Base-by-base conservation (phyloP, 2,797 vertebrate species). In the Syngnathus acus region DNA sequence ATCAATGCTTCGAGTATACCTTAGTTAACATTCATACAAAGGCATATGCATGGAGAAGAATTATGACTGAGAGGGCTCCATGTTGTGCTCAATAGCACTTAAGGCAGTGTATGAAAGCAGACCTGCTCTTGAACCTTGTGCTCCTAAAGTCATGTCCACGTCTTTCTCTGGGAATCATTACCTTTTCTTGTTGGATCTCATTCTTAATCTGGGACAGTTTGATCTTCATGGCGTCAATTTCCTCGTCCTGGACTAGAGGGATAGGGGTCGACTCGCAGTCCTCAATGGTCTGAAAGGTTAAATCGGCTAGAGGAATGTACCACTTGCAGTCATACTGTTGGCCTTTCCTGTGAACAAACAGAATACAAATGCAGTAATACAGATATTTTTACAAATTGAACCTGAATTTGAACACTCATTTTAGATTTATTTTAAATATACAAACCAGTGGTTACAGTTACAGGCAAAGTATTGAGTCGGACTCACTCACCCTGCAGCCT, bases 241-340 rank as follows among this genome's bases (percentile, higher is more conserved):
- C 95, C 80, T 98, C 95, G 0, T 97, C 95, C 13, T 93, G 93
- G 72, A 95, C 91, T 76, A 95, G 84, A 0, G 95, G 93, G 78
- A 96, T 92, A 43, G 95, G 90, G 2, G 86, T 88, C 3, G 91
- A 90, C 79, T 97, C 95, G 0, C 89, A 90, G 78, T 97, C 95
- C 32, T 96, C 95, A 37, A 96, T 86, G 57, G 90, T 94, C 81
- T 96, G 94, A 88, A 98, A 97, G 72, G 92, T 95, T 74, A 98
- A 91, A 77, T 97, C 95, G 26, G 90, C 91, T 77, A 98, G 90
- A 0, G 95, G 95, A 80, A 96, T 92, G 88, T 97, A 98, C 95
- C 95, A 97, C 68, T 98, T 98, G 72, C 95, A 97, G 85, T 98
- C 95, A 4, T 98, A 98, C 23, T 97, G 95, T 66, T 97, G 95